phyloP scores from a whole-genome alignment of 2,888 invertebrate species.

The Rhagophthalmus giganteus region DNA sequence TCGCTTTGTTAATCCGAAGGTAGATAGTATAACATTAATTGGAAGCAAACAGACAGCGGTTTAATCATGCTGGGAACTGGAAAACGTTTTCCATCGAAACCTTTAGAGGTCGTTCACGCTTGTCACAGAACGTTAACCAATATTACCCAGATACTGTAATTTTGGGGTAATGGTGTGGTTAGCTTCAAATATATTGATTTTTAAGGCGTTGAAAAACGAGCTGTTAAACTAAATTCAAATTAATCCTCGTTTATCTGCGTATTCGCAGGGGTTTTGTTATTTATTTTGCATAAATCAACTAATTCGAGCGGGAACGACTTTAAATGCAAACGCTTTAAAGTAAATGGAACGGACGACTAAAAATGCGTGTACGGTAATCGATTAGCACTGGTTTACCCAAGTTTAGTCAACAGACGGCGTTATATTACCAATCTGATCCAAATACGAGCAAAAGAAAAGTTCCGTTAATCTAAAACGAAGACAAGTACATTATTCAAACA shows the following conservation, averaged over 20 bases:
- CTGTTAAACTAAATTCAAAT: conserved; percentile 11
- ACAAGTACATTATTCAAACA: conserved; percentile 34
- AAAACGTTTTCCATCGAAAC: conserved; percentile 19
- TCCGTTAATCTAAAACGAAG: conserved; percentile 38
- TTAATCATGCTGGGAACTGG: conserved; percentile 18
- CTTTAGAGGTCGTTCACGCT: conserved; percentile 15
- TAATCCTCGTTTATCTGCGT: conserved; percentile 12
- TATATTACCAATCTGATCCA: conserved; percentile 29
- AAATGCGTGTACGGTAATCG: conserved; percentile 25
- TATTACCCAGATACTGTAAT: conserved; percentile 18
- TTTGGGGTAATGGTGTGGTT: conserved; percentile 17
- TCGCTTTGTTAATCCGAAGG: conserved; percentile 10
- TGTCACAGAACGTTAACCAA: conserved; percentile 19
- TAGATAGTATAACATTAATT: conserved; percentile 17
- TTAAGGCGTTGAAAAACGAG: conserved; percentile 18
- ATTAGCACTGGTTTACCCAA: conserved; percentile 25
- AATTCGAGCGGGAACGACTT: conserved; percentile 4
- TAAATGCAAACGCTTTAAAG: conserved; percentile 3
- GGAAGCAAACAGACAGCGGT: conserved; percentile 17
- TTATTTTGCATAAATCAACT: conserved; percentile 13
- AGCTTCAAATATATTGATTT: conserved; percentile 17
- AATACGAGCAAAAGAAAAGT: conserved; percentile 34
- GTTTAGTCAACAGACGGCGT: conserved; percentile 25
- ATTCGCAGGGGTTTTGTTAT: conserved; percentile 8
- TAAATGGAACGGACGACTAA: conserved; percentile 13